phyloP scores from a whole-genome alignment of 1,140 invertebrate genomes.

The Microplitis mediator region DNA sequence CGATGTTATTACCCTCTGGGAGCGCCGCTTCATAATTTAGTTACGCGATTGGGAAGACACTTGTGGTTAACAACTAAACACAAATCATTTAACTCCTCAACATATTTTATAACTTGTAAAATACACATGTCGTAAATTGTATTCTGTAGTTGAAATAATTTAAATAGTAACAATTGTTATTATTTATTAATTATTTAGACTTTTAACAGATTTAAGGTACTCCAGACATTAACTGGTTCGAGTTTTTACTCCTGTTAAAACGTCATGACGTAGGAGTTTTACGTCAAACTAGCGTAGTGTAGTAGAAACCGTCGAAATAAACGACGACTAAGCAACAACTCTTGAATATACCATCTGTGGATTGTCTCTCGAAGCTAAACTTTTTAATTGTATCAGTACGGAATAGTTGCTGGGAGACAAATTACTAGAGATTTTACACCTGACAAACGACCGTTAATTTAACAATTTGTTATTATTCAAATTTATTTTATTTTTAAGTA shows the following conservation, averaged over 20 bases:
- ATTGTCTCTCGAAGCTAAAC: constrained; percentile 26
- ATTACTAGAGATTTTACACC: not conserved
- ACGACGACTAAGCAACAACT: too few species aligned
- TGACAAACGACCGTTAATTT: too few species aligned
- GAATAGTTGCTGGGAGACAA: not conserved
- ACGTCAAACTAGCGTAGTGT: too few species aligned
- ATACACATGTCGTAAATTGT: not conserved
- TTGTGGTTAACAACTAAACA: constrained; percentile 9
- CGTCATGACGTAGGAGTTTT: not conserved
- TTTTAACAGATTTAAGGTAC: not conserved
- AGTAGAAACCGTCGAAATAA: too few species aligned
- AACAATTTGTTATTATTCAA: too few species aligned
- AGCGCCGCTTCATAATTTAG: constrained; percentile 21
- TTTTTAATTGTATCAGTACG: constrained; percentile 41
- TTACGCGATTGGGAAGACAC: constrained; percentile 17
- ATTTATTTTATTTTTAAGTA: too few species aligned
- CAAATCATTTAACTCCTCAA: constrained; percentile 23
- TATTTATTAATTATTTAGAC: too few species aligned
- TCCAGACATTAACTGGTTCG: not conserved
- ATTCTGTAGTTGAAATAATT: too few species aligned
- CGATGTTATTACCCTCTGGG: constrained; percentile 7
- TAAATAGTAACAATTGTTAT: too few species aligned
- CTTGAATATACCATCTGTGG: not conserved
- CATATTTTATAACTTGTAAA: not conserved
- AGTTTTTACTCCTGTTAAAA: not conserved